These are phyloP conservation scores for Dugesia japonica DNA, from an alignment of 2,888 invertebrate species.

Conservation along the genomic window DNA sequence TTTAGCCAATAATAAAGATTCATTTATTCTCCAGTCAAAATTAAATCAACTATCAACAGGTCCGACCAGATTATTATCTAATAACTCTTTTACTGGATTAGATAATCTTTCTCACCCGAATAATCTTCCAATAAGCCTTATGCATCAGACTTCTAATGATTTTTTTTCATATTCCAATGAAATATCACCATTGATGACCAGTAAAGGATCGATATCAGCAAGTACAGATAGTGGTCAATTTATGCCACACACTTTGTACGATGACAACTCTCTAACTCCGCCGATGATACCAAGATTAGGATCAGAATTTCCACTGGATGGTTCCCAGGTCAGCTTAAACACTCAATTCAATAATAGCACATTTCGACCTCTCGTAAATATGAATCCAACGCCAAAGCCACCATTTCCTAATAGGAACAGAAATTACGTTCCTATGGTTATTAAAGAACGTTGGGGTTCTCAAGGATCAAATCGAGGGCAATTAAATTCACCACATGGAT, in stretches of 20 bases:
- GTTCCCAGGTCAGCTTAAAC: neutral
- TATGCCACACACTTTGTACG: neutral
- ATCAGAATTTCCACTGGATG: neutral
- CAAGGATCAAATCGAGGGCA: conserved; percentile 78
- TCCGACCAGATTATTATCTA: neutral
- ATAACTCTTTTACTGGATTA: conserved; percentile 9
- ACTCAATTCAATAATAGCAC: neutral
- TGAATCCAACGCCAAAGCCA: conserved; percentile 29
- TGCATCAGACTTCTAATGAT: neutral
- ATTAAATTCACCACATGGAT: conserved; percentile 89
- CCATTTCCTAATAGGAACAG: conserved; percentile 29
- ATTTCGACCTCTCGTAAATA: neutral
- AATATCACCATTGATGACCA: neutral
- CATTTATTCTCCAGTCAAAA: neutral
- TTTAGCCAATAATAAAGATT: neutral
- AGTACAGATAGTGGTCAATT: conserved; percentile 1
- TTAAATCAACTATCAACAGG: neutral
- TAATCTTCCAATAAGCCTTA: conserved; percentile 9
- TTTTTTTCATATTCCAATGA: neutral
- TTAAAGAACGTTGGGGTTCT: conserved; percentile 54
- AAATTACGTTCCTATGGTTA: conserved; percentile 29
- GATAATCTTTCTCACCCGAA: neutral
- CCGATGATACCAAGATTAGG: neutral
- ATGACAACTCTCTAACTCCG: neutral
- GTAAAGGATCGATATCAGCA: neutral